These are phyloP conservation scores for Acanthopagrus latus DNA, from an alignment of 2,797 vertebrate species.

Conservation along the genomic window DNA sequence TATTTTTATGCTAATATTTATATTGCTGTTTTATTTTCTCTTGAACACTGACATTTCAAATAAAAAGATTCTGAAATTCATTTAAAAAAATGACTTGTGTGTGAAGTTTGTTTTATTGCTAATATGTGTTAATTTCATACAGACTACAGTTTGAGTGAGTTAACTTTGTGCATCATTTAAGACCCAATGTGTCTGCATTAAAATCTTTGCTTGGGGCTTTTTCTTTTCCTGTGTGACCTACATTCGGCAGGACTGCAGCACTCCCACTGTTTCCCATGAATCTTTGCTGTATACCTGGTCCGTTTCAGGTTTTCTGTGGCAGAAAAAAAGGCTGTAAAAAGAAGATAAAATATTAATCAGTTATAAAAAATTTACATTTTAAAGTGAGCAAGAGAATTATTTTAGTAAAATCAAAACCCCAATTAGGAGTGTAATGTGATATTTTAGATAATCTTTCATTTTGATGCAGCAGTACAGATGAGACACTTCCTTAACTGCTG, in stretches of 20 bases:
- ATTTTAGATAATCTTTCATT: neutral
- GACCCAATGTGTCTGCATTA: neutral
- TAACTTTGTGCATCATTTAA: neutral
- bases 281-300: slow-evolving; percentile 15
- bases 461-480: neutral
- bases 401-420: neutral
- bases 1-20: slow-evolving; percentile 99
- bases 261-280: slow-evolving; percentile 21
- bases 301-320: slow-evolving; percentile 7
- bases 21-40: slow-evolving; percentile 98
- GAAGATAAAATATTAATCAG: neutral
- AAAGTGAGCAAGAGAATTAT: neutral
- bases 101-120: slow-evolving; percentile 39
- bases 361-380: neutral
- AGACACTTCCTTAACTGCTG: neutral
- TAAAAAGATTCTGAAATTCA: slow-evolving; percentile 94
- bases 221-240: slow-evolving; percentile 37
- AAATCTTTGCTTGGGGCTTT: neutral
- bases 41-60: slow-evolving; percentile 94
- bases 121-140: neutral
- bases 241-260: slow-evolving; percentile 17
- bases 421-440: neutral
- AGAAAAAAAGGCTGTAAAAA: neutral
- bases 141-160: slow-evolving; percentile 9
- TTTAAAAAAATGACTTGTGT: slow-evolving; percentile 42